phyloP scores from a whole-genome alignment of 2,113 vertebrate genomes.

The Dromaius novaehollandiae region DNA sequence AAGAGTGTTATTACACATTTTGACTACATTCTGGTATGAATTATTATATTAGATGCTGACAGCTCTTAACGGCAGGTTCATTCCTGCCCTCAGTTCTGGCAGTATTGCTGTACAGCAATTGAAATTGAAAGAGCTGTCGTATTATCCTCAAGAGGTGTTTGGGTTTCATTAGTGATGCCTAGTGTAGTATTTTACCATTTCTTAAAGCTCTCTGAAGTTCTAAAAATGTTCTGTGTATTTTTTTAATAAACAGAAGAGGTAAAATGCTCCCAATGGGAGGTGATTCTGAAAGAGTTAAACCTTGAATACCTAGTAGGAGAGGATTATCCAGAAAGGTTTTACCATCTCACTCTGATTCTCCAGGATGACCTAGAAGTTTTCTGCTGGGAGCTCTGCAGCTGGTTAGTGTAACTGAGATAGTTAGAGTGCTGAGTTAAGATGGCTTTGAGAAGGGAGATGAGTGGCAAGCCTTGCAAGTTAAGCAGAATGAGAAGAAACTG shows the following conservation, averaged over 20 bases:
- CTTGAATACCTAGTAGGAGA: neutral
- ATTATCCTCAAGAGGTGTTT: neutral
- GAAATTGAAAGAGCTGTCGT: neutral
- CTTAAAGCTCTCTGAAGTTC: neutral
- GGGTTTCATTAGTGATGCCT: neutral
- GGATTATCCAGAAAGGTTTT: neutral
- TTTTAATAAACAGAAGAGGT: neutral
- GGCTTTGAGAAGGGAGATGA: neutral
- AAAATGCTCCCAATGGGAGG: neutral
- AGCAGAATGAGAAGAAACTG: fast-evolving
- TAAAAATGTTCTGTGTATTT: neutral
- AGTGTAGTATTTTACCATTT: neutral
- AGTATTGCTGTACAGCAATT: neutral
- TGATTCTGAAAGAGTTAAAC: neutral
- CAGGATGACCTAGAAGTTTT: neutral
- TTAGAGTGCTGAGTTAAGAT: neutral
- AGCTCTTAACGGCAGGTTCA: neutral
- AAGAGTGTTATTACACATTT: neutral
- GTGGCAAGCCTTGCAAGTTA: fast-evolving
- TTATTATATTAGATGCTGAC: neutral
- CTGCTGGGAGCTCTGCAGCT: neutral
- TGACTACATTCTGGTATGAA: neutral
- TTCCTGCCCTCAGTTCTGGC: neutral
- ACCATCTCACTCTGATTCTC: fast-evolving
- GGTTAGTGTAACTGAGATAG: neutral